These are phyloP conservation scores for Grus americana DNA, from an alignment of 2,113 vertebrate species.

Conservation along the genomic window DNA sequence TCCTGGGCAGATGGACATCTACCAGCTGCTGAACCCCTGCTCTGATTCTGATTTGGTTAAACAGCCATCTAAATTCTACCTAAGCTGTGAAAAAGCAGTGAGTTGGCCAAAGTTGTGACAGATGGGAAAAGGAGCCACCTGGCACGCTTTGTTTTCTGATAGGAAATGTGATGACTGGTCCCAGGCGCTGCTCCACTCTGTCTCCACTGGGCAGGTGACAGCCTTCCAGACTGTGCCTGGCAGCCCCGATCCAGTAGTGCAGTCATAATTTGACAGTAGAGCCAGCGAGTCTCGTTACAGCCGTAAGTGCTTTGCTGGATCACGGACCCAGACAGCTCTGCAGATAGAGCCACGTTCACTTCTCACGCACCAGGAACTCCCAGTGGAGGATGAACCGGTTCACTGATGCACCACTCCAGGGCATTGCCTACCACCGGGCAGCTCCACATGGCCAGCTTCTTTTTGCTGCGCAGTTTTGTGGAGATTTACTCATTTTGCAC, in stretches of 20 bases:
- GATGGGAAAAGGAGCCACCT: neutral
- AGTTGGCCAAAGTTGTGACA: neutral
- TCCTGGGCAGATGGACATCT: neutral
- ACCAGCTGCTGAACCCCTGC: neutral
- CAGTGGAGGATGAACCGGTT: neutral
- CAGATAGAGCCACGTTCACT: fast-evolving
- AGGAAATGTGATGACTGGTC: neutral
- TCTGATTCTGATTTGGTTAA: neutral
- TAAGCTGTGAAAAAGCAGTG: neutral
- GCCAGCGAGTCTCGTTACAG: neutral
- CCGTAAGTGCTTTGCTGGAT: neutral
- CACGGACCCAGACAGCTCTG: neutral
- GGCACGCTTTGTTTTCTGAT: neutral
- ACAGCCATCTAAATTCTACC: neutral
- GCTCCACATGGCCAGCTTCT: neutral
- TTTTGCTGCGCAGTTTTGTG: neutral
- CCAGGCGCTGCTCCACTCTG: neutral
- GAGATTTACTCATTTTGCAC: neutral
- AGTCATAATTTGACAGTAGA: too few species aligned
- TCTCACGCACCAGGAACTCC: fast-evolving
- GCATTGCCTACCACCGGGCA: neutral
- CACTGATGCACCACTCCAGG: neutral
- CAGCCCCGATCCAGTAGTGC: too few species aligned
- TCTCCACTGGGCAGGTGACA: neutral
- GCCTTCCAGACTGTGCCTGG: neutral